Percentiles rank a stretch among this genome's conserved stretches.
Evolutionary conservation across 2,888 invertebrate species (phyloP).

Genomic region (Stenotaenia linearis): DNA sequence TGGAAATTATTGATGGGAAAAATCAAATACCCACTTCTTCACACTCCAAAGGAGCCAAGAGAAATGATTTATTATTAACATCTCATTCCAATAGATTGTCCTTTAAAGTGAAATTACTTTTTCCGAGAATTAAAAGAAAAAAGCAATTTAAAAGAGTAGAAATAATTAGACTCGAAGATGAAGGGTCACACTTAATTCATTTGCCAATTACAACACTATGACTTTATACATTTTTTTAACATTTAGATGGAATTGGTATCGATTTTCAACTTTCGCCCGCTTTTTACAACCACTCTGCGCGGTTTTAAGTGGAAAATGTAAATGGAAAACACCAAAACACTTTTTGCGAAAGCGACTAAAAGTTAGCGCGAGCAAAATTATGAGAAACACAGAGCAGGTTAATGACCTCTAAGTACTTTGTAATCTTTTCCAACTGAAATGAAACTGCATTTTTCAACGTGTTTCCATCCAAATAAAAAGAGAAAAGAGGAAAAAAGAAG

Average conservation of each 20-base stretch:
- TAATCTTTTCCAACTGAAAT: neutral
- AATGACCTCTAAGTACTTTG: neutral
- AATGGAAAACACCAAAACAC: neutral
- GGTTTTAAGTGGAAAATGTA: neutral
- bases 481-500: neutral
- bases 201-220: neutral
- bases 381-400: neutral
- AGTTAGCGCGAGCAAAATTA: neutral
- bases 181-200: neutral
- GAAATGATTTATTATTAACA: neutral
- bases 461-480: neutral
- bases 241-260: slow-evolving; percentile 1
- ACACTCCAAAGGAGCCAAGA: neutral
- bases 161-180: neutral
- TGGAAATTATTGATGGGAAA: neutral
- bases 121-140: neutral
- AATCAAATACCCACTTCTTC: neutral
- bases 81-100: no score
- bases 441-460: neutral
- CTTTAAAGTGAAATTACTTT: neutral
- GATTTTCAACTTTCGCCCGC: neutral
- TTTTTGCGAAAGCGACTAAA: neutral
- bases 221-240: neutral
- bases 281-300: neutral
- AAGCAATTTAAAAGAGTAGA: neutral